Conservation (phyloP, 1,140 invertebrate genomes). For the Lepidurus packardi region DNA sequence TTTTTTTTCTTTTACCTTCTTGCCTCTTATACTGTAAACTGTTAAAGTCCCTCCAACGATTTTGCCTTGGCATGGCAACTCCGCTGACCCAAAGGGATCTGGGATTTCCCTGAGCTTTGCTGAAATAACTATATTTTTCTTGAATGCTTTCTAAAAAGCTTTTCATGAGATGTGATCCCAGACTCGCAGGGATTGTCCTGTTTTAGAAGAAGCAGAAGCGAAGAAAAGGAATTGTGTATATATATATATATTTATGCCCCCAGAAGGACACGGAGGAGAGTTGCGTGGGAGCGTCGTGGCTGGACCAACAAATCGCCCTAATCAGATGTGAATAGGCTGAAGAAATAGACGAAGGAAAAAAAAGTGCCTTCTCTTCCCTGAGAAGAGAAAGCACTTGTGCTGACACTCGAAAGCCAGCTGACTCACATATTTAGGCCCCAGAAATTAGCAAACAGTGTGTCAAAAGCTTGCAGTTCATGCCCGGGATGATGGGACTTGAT, state of each 20-base stretch:
- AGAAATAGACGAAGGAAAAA: not conserved
- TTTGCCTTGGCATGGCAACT: not conserved
- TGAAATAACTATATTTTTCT: too few relatives aligned
- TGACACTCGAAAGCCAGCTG: conserved; percentile 15
- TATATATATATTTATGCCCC: too few relatives aligned
- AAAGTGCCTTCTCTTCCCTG: not conserved
- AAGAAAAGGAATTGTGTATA: not conserved
- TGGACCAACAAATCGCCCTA: conserved; percentile 21
- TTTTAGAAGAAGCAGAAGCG: not conserved
- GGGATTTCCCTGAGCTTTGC: not conserved
- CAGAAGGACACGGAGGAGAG: not conserved
- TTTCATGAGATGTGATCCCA: not conserved
- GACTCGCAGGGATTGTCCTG: not conserved
- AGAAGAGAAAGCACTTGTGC: not conserved
- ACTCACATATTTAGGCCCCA: not conserved
- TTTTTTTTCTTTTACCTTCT: not conserved
- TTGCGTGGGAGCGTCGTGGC: conserved; percentile 6
- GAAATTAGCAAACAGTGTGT: not conserved
- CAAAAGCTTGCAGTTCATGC: too few relatives aligned
- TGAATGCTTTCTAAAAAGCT: not conserved
- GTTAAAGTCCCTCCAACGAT: too few relatives aligned
- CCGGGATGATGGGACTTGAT: too few relatives aligned
- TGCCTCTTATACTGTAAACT: too few relatives aligned
- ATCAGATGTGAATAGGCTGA: conserved; percentile 12
- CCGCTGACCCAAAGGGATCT: not conserved